Conservation (phyloP, 2,888 invertebrate genomes). For the Macaria notata region DNA sequence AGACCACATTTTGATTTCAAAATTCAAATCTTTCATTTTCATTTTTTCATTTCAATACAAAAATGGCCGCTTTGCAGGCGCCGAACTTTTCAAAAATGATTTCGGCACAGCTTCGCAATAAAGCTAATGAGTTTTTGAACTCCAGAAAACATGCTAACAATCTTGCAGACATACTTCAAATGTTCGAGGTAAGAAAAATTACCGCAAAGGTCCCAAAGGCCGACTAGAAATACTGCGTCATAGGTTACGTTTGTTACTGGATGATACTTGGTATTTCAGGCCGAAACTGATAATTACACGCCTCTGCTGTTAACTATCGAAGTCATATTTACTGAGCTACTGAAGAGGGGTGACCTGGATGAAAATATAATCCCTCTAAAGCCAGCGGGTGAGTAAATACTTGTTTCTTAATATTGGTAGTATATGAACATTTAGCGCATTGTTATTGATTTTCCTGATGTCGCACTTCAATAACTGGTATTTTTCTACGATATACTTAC, state of each 20-base stretch:
- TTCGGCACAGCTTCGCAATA: slow-evolving; percentile 85
- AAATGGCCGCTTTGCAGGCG: slow-evolving; percentile 67
- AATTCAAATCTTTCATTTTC: too few relatives aligned
- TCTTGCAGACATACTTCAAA: slow-evolving; percentile 85
- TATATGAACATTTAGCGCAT: slow-evolving; percentile 30
- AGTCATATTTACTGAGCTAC: slow-evolving; percentile 86
- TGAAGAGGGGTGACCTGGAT: slow-evolving; percentile 85
- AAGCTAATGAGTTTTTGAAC: slow-evolving; percentile 87
- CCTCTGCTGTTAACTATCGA: slow-evolving; percentile 86
- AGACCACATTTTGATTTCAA: too few relatives aligned
- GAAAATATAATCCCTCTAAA: slow-evolving; percentile 83
- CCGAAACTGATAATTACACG: slow-evolving; percentile 71
- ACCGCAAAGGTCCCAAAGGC: neutral
- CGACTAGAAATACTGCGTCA: slow-evolving; percentile 48
- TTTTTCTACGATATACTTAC: neutral
- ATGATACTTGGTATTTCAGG: slow-evolving; percentile 57
- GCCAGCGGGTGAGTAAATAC: slow-evolving; percentile 69
- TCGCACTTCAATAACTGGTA: slow-evolving; percentile 8
- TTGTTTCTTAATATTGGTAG: slow-evolving; percentile 29
- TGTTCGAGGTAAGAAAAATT: slow-evolving; percentile 83
- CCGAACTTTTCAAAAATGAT: slow-evolving; percentile 81
- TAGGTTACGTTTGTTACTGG: slow-evolving; percentile 52
- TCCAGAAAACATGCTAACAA: slow-evolving; percentile 85
- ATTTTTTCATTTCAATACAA: slow-evolving; percentile 65
- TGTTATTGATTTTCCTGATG: slow-evolving; percentile 55